A percentile compares a stretch with the other conserved stretches of the same genome.
phyloP scores from a whole-genome alignment of 1,140 invertebrate genomes.

The Macrocentrus cingulum region DNA sequence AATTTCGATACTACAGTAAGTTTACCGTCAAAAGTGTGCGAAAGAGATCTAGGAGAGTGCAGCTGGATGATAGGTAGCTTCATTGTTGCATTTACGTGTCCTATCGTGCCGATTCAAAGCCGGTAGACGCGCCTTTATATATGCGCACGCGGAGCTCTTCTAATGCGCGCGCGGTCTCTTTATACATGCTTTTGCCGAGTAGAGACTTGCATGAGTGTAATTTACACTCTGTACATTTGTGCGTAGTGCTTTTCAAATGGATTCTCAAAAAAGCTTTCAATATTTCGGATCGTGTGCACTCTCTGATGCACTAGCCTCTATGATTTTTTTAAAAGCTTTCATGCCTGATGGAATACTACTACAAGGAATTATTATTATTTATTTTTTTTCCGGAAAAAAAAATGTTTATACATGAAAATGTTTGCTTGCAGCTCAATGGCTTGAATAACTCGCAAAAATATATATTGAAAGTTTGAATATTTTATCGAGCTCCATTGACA shows the following conservation, averaged over 20 bases:
- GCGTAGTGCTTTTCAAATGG: constrained; percentile 3
- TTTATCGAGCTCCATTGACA: too few relatives aligned
- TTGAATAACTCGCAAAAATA: too few relatives aligned
- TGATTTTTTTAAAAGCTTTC: constrained; percentile 5
- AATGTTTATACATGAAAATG: too few relatives aligned
- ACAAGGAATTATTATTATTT: background rate
- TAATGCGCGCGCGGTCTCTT: background rate
- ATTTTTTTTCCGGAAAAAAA: background rate
- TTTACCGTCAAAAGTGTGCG: background rate
- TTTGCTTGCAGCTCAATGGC: too few relatives aligned
- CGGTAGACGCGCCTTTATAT: constrained; percentile 13
- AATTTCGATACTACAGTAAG: background rate
- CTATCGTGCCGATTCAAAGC: constrained; percentile 24
- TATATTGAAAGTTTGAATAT: too few relatives aligned
- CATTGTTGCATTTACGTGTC: constrained; percentile 30
- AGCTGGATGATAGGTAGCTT: constrained; percentile 27
- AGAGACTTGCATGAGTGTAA: constrained; percentile 18
- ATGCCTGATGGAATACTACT: background rate
- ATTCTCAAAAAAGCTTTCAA: constrained; percentile 17
- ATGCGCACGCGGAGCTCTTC: background rate
- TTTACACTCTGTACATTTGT: constrained; percentile 15
- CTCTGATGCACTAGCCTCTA: constrained; percentile 1
- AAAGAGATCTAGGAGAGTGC: constrained; percentile 17
- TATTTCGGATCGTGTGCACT: constrained; percentile 3
- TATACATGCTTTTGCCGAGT: background rate